A percentile compares a stretch with the other conserved stretches of the same genome.
Conservation (phyloP, 2,797 vertebrate species). For the Trachurus trachurus region DNA sequence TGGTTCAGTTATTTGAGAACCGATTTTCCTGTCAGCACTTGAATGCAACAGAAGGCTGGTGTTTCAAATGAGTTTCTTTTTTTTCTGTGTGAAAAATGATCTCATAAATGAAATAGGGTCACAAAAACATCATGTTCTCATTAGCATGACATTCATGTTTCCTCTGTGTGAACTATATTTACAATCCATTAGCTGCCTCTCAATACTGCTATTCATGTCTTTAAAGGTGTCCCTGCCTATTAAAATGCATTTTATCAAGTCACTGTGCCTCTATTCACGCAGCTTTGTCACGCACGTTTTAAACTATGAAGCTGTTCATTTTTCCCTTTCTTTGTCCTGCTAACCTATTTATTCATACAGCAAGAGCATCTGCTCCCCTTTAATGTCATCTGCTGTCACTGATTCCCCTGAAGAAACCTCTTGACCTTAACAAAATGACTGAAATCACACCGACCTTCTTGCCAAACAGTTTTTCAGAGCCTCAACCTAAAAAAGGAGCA, state of each 20-base stretch:
- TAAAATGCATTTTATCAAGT: not conserved
- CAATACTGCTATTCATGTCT: slow-evolving; percentile 20
- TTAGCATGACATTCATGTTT: slow-evolving; percentile 25
- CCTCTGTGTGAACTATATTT: slow-evolving; percentile 12
- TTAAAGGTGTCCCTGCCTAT: not conserved
- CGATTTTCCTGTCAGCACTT: not conserved
- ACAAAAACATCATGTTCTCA: slow-evolving; percentile 16
- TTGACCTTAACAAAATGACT: not conserved
- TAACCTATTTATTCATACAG: slow-evolving; percentile 7
- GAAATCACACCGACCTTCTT: not conserved
- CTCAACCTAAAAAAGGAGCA: not conserved
- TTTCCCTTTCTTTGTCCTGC: not conserved
- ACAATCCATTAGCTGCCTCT: not conserved
- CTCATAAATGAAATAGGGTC: slow-evolving; percentile 2
- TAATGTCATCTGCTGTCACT: not conserved
- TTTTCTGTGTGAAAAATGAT: slow-evolving; percentile 10
- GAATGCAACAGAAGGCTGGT: slow-evolving; percentile 28
- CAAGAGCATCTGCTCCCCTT: slow-evolving; percentile 24
- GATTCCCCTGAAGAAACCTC: not conserved
- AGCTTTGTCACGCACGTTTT: not conserved
- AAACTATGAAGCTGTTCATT: not conserved
- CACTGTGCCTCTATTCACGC: slow-evolving; percentile 5
- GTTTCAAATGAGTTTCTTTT: slow-evolving; percentile 1
- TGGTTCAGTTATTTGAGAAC: fast-evolving
- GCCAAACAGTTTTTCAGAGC: not conserved